Base-by-base conservation (phyloP, 2,113 vertebrate genomes). In the Hystrix brachyura region DNA sequence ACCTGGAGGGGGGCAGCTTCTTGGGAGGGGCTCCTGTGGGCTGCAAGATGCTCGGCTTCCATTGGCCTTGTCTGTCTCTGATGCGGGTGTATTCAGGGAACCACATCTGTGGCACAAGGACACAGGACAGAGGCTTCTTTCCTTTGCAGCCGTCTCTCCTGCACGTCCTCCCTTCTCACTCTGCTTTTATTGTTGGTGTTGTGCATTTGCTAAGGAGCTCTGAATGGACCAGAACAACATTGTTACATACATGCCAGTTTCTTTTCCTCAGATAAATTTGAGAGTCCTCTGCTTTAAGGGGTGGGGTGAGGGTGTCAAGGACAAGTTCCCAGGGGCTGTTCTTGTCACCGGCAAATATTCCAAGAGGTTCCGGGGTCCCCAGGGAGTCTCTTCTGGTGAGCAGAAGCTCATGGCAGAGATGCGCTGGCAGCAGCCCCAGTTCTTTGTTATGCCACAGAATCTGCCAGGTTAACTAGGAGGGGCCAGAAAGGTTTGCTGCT, bases 161-260 rank as follows among this genome's bases (percentile, higher is more conserved):
- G 19, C 1, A 0, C 23, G 17, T 48, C 7, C 11, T 60, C 57
- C 74, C 43, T 51, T 34, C 14, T 69, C 10, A 1, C 38, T 81
- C 34, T 10, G 53, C 87, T 38, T 57, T 32, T 43, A 34, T 32
- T 2, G 21, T 29, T 14, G 25, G 12, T 15, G 5, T 72, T 85
- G 15, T 46, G 8, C 34, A 0, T 76, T 79, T 3, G 6, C 51
- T 34, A 29, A 23, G 3, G 1, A 51, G 19, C 34, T 69, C 57
- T 62, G 19, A 13, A 0, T 59, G 79, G 29, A 82, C 84, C 17
- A 43, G 34, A 43, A 6, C 7, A 27, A 5, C 48, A 46, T 64
- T 71, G 79, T 59, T 18, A 2, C 32, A 3, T 9, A 12, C 0
- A 8, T 23, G 9, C 23, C 7, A 6, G 4, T 15, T 32, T 7